These are phyloP conservation scores for Spodoptera littoralis DNA, from an alignment of 2,888 invertebrate genomes.

Conservation along the genomic window DNA sequence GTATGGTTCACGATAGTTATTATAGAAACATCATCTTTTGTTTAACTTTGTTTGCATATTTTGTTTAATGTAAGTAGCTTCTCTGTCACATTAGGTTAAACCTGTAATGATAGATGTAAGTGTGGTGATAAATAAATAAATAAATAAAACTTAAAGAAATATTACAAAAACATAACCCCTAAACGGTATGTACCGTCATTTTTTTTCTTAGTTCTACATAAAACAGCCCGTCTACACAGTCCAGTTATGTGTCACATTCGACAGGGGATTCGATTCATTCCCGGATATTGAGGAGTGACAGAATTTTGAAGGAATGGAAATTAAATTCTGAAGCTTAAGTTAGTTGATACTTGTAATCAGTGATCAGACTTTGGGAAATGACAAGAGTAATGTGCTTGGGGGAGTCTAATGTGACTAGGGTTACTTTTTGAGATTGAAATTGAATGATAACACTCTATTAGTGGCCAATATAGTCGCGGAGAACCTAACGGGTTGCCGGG, in stretches of 20 bases:
- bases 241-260: conserved; percentile 47
- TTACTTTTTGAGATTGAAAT: neutral
- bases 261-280: conserved; percentile 71
- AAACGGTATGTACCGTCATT: neutral
- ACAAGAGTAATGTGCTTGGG: conserved; percentile 57
- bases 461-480: too few relatives aligned
- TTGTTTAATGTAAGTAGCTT: too few relatives aligned
- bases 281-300: conserved; percentile 80
- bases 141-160: too few relatives aligned
- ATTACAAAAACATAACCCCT: too few relatives aligned
- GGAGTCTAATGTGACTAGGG: conserved; percentile 5
- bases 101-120: too few relatives aligned
- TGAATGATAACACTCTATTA: neutral
- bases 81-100: too few relatives aligned
- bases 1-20: too few relatives aligned
- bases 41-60: too few relatives aligned
- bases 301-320: conserved; percentile 71
- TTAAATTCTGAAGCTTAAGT: conserved; percentile 64
- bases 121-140: too few relatives aligned
- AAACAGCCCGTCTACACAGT: conserved; percentile 37
- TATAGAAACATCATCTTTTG: too few relatives aligned
- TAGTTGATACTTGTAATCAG: conserved; percentile 73
- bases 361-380: conserved; percentile 65
- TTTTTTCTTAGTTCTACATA: neutral
- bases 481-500: too few relatives aligned